phyloP scores from a whole-genome alignment of 2,888 invertebrate species.

The Thera obeliscata region DNA sequence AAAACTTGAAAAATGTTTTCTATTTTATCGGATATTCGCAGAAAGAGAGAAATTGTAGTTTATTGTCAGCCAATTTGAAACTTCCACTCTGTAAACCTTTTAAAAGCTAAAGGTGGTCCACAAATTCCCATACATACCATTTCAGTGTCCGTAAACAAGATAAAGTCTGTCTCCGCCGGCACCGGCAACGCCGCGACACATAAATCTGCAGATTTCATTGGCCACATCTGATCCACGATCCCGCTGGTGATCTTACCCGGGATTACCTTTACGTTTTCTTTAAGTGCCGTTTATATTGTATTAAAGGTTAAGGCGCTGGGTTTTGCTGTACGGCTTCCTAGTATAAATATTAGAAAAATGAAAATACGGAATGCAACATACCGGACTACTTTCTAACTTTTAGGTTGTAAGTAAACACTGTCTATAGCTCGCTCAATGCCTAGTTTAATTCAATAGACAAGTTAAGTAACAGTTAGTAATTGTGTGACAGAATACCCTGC shows the following conservation, averaged over 20 bases:
- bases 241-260: conserved; percentile 53
- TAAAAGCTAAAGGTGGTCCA: conserved; percentile 29
- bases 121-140: conserved; percentile 42
- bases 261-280: conserved; percentile 50
- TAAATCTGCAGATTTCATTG: conserved; percentile 71
- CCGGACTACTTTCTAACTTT: neutral
- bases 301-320: conserved; percentile 16
- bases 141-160: conserved; percentile 68
- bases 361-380: neutral
- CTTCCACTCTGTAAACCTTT: conserved; percentile 14
- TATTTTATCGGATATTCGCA: neutral
- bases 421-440: neutral
- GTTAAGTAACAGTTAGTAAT: conserved; percentile 56
- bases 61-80: conserved; percentile 10
- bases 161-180: conserved; percentile 54
- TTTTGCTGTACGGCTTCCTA: neutral
- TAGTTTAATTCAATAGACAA: conserved; percentile 45
- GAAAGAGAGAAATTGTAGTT: neutral
- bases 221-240: conserved; percentile 56
- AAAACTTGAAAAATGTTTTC: neutral
- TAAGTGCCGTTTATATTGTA: conserved; percentile 36
- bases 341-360: neutral
- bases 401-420: neutral
- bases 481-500: conserved; percentile 48
- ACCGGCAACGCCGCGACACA: conserved; percentile 56